Conservation (phyloP, 2,888 invertebrate genomes). For the Andrena fulva region DNA sequence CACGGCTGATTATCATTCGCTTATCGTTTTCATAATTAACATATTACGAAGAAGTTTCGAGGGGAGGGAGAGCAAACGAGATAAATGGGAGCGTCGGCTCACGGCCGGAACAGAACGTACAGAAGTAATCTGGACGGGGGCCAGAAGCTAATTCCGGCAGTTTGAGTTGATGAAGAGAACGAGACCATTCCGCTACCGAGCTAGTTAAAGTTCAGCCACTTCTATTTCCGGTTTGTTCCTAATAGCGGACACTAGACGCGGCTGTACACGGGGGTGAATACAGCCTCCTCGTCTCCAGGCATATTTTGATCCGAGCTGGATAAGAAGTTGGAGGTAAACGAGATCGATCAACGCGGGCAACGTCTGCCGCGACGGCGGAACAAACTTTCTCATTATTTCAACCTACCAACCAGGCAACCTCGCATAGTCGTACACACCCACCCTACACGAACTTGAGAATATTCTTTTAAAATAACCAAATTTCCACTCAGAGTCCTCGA, state of each 20-base stretch:
- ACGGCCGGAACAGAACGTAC: slow-evolving; percentile 56
- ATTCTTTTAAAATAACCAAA: too few species aligned
- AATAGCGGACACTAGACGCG: slow-evolving; percentile 69
- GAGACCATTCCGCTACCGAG: slow-evolving; percentile 73
- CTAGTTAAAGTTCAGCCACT: slow-evolving; percentile 81
- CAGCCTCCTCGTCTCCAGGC: not conserved
- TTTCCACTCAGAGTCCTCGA: not conserved
- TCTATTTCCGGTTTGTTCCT: slow-evolving; percentile 80
- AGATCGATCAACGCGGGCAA: not conserved
- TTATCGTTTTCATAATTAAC: slow-evolving; percentile 67
- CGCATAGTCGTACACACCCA: too few species aligned
- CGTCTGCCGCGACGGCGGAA: slow-evolving; percentile 2
- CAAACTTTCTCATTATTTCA: too few species aligned
- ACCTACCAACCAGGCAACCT: too few species aligned
- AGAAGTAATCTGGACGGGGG: slow-evolving; percentile 80
- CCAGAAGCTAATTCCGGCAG: slow-evolving; percentile 80
- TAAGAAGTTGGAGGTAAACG: slow-evolving; percentile 23
- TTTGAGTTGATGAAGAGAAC: slow-evolving; percentile 81
- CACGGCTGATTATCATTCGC: slow-evolving; percentile 56
- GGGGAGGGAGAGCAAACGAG: slow-evolving; percentile 49
- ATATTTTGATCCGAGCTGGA: slow-evolving; percentile 31
- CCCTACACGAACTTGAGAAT: too few species aligned
- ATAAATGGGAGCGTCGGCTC: slow-evolving; percentile 59
- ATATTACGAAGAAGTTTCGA: slow-evolving; percentile 61
- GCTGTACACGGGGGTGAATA: slow-evolving; percentile 20